Conservation (phyloP, 2,797 vertebrate genomes). For the Silurus aristotelis region DNA sequence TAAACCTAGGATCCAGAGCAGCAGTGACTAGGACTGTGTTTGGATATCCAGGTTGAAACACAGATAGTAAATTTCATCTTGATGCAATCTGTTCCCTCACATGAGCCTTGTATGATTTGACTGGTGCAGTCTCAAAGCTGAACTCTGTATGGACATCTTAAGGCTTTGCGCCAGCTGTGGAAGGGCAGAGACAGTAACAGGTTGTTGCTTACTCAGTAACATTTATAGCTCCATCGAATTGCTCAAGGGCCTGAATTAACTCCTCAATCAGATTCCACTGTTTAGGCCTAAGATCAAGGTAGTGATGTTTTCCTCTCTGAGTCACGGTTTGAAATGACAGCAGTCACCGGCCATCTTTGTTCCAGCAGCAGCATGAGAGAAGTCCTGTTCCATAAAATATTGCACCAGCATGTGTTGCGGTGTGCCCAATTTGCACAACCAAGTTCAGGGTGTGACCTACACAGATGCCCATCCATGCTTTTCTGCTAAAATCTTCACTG, state of each 20-base stretch:
- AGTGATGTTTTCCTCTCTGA: constrained; percentile 41
- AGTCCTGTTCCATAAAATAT: constrained; percentile 33
- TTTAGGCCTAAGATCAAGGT: constrained; percentile 55
- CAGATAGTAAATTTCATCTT: constrained; percentile 38
- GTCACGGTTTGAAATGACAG: constrained; percentile 41
- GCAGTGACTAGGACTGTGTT: constrained; percentile 45
- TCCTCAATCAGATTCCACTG: constrained; percentile 51
- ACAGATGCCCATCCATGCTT: too few relatives aligned
- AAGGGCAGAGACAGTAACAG: constrained; percentile 39
- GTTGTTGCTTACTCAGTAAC: constrained; percentile 49
- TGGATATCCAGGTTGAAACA: constrained; percentile 42
- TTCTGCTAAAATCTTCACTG: too few relatives aligned
- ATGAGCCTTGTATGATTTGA: constrained; percentile 39
- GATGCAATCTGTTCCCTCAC: constrained; percentile 43
- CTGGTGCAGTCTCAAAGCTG: constrained; percentile 42
- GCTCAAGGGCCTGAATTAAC: constrained; percentile 42
- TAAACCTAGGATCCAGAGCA: constrained; percentile 53
- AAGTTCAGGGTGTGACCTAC: not conserved
- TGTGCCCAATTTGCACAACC: not conserved
- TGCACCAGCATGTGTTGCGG: constrained; percentile 35
- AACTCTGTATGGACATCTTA: constrained; percentile 19
- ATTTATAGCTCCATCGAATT: constrained; percentile 49
- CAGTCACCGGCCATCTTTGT: constrained; percentile 57
- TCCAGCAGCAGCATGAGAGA: constrained; percentile 37
- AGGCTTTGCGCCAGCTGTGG: too few relatives aligned